A percentile compares a stretch with the other conserved stretches of the same genome.
Conservation (phyloP, 1,140 invertebrate genomes). For the Orussus abietinus region DNA sequence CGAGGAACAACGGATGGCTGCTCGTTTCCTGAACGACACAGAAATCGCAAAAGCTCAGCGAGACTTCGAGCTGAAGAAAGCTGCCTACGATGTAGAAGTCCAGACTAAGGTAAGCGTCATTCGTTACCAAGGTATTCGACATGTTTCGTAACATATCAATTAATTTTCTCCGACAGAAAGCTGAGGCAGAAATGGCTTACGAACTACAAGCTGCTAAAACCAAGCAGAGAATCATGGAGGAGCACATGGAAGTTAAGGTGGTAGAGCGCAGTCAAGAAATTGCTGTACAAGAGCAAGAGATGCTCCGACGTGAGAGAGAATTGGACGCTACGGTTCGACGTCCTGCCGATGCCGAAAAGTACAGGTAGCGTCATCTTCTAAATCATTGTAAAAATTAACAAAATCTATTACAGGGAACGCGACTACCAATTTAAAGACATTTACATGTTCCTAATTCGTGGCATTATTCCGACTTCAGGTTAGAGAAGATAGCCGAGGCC, state of each 20-base stretch:
- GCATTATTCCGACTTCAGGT: too few species aligned
- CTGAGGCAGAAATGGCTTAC: slow-evolving; percentile 93
- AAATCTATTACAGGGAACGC: too few species aligned
- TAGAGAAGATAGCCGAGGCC: slow-evolving; percentile 92
- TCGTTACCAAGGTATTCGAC: slow-evolving; percentile 11
- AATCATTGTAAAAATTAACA: neutral
- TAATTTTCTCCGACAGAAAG: slow-evolving; percentile 60
- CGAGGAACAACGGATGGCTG: slow-evolving; percentile 93
- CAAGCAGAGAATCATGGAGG: slow-evolving; percentile 92
- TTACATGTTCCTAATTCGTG: too few species aligned
- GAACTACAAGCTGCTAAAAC: slow-evolving; percentile 93
- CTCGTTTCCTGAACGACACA: slow-evolving; percentile 87
- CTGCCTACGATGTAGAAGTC: slow-evolving; percentile 94
- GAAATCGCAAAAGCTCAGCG: slow-evolving; percentile 94
- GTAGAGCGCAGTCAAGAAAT: slow-evolving; percentile 92
- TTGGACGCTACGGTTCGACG: slow-evolving; percentile 85
- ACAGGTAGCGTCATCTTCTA: slow-evolving; percentile 47
- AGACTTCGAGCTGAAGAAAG: slow-evolving; percentile 96
- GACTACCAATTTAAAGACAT: too few species aligned
- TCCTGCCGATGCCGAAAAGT: slow-evolving; percentile 94
- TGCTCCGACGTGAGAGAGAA: slow-evolving; percentile 78
- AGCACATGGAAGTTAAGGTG: slow-evolving; percentile 94
- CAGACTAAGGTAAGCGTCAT: slow-evolving; percentile 75
- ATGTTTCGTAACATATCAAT: slow-evolving; percentile 11
- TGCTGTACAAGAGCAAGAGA: slow-evolving; percentile 85